phyloP scores from a whole-genome alignment of 2,888 invertebrate species.

The Lottia scabra region DNA sequence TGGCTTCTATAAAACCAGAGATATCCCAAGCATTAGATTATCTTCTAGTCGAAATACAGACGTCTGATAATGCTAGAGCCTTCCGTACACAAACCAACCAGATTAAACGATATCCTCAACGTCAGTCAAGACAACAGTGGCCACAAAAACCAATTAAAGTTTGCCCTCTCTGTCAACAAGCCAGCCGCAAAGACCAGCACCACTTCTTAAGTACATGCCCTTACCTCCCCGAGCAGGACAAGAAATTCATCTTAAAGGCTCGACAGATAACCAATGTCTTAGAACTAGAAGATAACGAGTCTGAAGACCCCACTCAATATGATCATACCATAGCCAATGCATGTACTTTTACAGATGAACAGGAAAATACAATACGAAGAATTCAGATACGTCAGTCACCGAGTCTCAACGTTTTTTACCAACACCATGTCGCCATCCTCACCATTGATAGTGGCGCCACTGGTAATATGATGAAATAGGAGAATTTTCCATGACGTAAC shows the following conservation, averaged over 20 bases:
- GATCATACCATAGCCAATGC: no score
- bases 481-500: no score
- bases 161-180: conserved; percentile 34
- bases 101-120: no score
- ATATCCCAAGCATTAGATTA: conserved; percentile 31
- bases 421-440: background rate
- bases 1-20: conserved; percentile 39
- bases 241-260: conserved; percentile 19
- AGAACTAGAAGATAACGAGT: no score
- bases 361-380: no score
- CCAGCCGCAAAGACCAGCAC: conserved; percentile 5
- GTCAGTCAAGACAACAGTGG: no score
- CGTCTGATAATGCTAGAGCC: conserved; percentile 21
- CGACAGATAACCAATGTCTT: conserved; percentile 6
- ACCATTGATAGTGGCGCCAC: conserved; percentile 20
- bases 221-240: conserved; percentile 27
- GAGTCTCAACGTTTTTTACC: background rate
- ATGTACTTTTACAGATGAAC: no score
- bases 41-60: conserved; percentile 32
- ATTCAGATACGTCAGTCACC: background rate
- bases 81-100: conserved; percentile 22
- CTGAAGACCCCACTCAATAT: background rate
- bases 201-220: conserved; percentile 29
- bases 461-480: conserved; percentile 24
- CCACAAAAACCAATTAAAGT: no score